phyloP scores from a whole-genome alignment of 2,888 invertebrate species.

The Caenorhabditis sp. region DNA sequence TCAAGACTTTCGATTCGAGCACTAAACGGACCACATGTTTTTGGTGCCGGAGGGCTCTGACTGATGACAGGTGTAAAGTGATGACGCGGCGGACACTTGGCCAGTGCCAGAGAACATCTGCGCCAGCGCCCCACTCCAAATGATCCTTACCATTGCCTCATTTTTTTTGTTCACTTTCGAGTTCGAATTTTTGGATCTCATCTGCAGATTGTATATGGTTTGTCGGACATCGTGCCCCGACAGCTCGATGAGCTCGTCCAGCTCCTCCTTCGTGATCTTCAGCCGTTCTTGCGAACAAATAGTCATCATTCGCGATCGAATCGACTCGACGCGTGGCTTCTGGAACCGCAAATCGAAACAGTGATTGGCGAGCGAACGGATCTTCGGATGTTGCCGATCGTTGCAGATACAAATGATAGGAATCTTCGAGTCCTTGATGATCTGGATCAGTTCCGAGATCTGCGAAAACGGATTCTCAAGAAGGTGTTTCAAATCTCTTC shows the following conservation, averaged over 20 bases:
- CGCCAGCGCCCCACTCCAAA: neutral
- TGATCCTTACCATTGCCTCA: conserved; percentile 84
- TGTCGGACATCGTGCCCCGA: conserved; percentile 90
- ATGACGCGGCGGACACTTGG: neutral
- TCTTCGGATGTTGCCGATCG: conserved; percentile 86
- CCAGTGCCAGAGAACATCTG: no score
- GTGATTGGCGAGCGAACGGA: conserved; percentile 92
- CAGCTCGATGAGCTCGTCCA: conserved; percentile 87
- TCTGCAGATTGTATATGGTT: conserved; percentile 86
- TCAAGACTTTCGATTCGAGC: neutral
- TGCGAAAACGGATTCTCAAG: conserved; percentile 42
- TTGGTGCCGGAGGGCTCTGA: no score
- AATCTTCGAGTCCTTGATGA: conserved; percentile 90
- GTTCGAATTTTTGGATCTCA: conserved; percentile 83
- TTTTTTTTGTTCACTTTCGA: conserved; percentile 86
- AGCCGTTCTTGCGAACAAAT: conserved; percentile 93
- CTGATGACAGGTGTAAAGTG: conserved; percentile 7
- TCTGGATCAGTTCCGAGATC: conserved; percentile 87
- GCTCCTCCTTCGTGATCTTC: conserved; percentile 85
- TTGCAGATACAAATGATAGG: conserved; percentile 98
- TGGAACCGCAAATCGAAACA: conserved; percentile 92
- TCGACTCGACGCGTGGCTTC: conserved; percentile 90
- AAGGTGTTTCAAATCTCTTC: no score
- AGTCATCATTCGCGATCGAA: conserved; percentile 91
- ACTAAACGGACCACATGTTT: no score